A percentile compares a stretch with the other conserved stretches of the same genome.
phyloP scores from a whole-genome alignment of 2,888 invertebrate species.

The Lasioglossum pauxillum region DNA sequence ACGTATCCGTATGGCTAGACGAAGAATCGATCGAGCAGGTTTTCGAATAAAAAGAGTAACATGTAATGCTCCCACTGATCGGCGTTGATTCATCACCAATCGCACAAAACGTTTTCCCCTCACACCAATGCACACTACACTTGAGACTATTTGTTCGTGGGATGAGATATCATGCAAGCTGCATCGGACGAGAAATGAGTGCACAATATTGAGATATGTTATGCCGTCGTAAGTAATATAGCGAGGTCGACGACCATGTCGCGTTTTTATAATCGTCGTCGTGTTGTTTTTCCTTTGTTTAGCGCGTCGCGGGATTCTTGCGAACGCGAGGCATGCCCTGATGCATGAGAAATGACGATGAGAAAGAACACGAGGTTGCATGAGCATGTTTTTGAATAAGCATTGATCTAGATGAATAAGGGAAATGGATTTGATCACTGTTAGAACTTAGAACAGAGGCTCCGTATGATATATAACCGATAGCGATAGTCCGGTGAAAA shows the following conservation, averaged over 20 bases:
- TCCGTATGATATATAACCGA: not conserved
- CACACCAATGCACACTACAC: slow-evolving; percentile 66
- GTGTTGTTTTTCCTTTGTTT: slow-evolving; percentile 54
- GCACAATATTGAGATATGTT: slow-evolving; percentile 67
- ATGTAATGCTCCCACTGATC: slow-evolving; percentile 17
- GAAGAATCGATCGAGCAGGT: not conserved
- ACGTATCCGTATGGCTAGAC: not conserved
- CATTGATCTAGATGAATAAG: slow-evolving; percentile 63
- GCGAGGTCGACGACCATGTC: slow-evolving; percentile 43
- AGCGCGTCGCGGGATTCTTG: slow-evolving; percentile 59
- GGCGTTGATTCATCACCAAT: slow-evolving; percentile 53
- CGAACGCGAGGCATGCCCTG: slow-evolving; percentile 68
- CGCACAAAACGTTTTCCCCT: slow-evolving; percentile 57
- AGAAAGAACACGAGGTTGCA: slow-evolving; percentile 70
- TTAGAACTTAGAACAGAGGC: slow-evolving; percentile 29
- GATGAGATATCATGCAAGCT: slow-evolving; percentile 70
- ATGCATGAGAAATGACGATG: slow-evolving; percentile 72
- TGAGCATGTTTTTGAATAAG: slow-evolving; percentile 76
- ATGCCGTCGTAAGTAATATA: slow-evolving; percentile 70
- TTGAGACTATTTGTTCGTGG: slow-evolving; percentile 67
- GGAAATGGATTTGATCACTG: slow-evolving; percentile 17
- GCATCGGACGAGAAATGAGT: slow-evolving; percentile 67
- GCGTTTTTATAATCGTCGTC: slow-evolving; percentile 42
- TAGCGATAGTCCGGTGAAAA: not conserved
- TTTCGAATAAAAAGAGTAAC: not conserved